These are phyloP conservation scores for Gymnothorax javanicus DNA, from an alignment of 2,797 vertebrate genomes.

Conservation along the genomic window DNA sequence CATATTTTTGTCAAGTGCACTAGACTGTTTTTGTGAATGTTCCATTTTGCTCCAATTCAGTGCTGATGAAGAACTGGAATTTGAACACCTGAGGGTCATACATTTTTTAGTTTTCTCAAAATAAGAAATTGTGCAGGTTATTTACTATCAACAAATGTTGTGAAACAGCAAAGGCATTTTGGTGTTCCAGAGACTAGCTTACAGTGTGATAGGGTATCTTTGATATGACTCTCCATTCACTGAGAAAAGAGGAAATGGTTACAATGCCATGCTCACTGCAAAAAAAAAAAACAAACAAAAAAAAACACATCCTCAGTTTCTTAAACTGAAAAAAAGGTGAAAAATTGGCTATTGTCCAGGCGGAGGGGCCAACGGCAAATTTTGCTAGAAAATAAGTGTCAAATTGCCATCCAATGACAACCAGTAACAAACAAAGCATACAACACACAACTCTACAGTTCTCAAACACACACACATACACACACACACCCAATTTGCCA, in stretches of 20 bases:
- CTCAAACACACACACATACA: too few species aligned
- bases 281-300: too few species aligned
- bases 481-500: too few species aligned
- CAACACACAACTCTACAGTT: too few species aligned
- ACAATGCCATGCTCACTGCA: not conserved
- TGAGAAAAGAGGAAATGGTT: slow-evolving; percentile 7
- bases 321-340: too few species aligned
- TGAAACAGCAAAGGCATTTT: not conserved
- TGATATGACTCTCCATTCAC: not conserved
- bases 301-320: too few species aligned
- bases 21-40: not conserved
- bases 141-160: not conserved
- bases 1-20: not conserved
- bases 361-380: too few species aligned
- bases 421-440: too few species aligned
- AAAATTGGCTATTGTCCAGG: too few species aligned
- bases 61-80: not conserved
- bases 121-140: not conserved
- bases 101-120: not conserved
- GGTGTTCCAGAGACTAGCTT: not conserved
- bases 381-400: too few species aligned
- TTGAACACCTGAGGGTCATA: not conserved
- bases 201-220: not conserved
- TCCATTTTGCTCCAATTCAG: not conserved
- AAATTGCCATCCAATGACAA: too few species aligned